These are phyloP conservation scores for Lanistes nyassanus DNA, from an alignment of 1,140 invertebrate species.

Conservation along the genomic window DNA sequence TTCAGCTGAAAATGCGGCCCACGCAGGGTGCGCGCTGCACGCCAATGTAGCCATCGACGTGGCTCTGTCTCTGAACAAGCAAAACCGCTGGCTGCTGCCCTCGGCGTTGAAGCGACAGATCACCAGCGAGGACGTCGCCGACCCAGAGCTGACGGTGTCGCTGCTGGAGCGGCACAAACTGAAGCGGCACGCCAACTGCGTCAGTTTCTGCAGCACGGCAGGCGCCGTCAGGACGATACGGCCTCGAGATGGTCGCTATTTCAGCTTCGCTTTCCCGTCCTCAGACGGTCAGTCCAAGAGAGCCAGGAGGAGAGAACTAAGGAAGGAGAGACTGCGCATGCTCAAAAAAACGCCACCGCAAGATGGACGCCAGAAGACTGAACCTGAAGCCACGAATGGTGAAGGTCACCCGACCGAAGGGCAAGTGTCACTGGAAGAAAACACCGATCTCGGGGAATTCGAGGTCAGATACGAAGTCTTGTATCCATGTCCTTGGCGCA, in stretches of 20 bases:
- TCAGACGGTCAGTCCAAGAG: conserved; percentile 22
- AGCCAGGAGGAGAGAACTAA: background rate
- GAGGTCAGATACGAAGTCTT: conserved; percentile 23
- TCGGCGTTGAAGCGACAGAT: conserved; percentile 25
- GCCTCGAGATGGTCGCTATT: conserved; percentile 13
- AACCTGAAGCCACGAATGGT: too few relatives aligned
- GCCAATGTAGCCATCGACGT: conserved; percentile 14
- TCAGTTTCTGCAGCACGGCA: conserved; percentile 27
- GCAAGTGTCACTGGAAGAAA: too few relatives aligned
- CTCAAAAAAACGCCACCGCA: too few relatives aligned
- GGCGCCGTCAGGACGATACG: background rate
- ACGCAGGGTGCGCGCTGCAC: background rate
- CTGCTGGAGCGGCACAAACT: conserved; percentile 35
- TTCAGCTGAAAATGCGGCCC: conserved; percentile 30
- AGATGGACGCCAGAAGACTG: background rate
- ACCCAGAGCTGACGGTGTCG: conserved; percentile 20
- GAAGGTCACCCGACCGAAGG: too few relatives aligned
- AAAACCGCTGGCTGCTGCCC: conserved; percentile 30
- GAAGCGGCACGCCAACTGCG: conserved; percentile 29
- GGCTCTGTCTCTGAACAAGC: conserved; percentile 35
- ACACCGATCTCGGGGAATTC: background rate
- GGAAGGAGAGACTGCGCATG: background rate
- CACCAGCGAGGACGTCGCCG: conserved; percentile 4
- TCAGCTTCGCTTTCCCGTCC: conserved; percentile 17
- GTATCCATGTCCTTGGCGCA: conserved; percentile 5